Conservation (phyloP, 2,797 vertebrate genomes). For the Carduelis carduelis region DNA sequence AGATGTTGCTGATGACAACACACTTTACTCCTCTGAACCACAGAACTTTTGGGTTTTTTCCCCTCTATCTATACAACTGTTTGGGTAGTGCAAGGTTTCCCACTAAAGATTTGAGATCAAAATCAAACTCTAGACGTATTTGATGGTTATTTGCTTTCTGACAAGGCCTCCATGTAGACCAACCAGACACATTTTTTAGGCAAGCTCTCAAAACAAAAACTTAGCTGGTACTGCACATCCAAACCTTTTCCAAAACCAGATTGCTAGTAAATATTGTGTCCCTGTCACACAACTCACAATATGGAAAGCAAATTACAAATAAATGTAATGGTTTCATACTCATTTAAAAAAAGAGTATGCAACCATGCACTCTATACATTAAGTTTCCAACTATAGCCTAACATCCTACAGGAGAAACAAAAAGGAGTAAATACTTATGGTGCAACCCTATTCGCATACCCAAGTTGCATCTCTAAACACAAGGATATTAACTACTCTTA, state of each 20-base stretch:
- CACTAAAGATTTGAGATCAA: neutral
- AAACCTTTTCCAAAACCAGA: neutral
- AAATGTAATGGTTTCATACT: neutral
- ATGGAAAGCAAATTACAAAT: accelerated
- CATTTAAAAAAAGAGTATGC: neutral
- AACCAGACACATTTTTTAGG: neutral
- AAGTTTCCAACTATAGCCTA: neutral
- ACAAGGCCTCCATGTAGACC: neutral
- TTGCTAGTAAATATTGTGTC: neutral
- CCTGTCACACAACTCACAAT: neutral
- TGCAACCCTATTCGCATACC: neutral
- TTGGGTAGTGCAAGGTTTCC: neutral
- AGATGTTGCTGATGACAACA: neutral
- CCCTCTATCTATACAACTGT: neutral
- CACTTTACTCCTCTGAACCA: neutral
- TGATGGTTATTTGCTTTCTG: neutral
- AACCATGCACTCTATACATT: neutral
- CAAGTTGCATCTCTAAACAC: neutral
- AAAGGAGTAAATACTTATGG: neutral
- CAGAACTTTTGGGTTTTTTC: accelerated
- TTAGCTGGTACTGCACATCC: neutral
- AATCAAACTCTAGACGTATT: neutral
- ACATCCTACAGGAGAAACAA: neutral
- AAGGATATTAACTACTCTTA: neutral
- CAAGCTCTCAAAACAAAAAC: neutral